phyloP scores from a whole-genome alignment of 2,797 vertebrate genomes.

The Molossus alvarezi region DNA sequence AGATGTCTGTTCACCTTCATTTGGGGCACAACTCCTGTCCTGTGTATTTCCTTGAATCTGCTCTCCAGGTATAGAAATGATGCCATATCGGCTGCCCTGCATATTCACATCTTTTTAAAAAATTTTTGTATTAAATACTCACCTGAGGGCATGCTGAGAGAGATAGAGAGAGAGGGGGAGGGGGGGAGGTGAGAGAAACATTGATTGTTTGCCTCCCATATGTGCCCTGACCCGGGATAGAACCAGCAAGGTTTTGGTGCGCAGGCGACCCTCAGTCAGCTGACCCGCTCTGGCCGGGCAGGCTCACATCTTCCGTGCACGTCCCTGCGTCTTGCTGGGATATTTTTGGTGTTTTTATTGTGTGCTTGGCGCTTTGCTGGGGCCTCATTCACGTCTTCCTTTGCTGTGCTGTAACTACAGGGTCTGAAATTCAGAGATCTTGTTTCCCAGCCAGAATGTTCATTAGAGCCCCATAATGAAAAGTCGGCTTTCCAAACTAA shows the following conservation, averaged over 20 bases:
- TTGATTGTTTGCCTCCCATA: neutral
- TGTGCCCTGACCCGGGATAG: neutral
- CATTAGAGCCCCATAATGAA: neutral
- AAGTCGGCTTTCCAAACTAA: slow-evolving; percentile 53
- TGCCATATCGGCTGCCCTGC: rapidly evolving
- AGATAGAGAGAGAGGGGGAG: neutral
- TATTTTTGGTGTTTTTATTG: neutral
- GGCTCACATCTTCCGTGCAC: rapidly evolving
- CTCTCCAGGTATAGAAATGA: neutral
- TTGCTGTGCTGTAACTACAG: neutral
- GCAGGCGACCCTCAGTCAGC: neutral
- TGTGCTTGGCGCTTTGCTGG: neutral
- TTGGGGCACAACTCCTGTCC: neutral
- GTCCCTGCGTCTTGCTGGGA: neutral
- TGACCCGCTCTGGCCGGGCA: neutral
- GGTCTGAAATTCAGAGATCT: neutral
- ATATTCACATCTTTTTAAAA: neutral
- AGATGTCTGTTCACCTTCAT: neutral
- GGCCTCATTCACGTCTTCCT: neutral
- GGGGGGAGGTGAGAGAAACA: neutral
- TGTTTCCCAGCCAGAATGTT: slow-evolving; percentile 23
- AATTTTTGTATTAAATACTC: neutral
- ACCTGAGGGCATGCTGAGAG: neutral
- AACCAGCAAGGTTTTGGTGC: neutral
- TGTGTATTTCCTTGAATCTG: neutral